Conservation (phyloP, 2,888 invertebrate genomes). For the Drosophila kambysellisi region DNA sequence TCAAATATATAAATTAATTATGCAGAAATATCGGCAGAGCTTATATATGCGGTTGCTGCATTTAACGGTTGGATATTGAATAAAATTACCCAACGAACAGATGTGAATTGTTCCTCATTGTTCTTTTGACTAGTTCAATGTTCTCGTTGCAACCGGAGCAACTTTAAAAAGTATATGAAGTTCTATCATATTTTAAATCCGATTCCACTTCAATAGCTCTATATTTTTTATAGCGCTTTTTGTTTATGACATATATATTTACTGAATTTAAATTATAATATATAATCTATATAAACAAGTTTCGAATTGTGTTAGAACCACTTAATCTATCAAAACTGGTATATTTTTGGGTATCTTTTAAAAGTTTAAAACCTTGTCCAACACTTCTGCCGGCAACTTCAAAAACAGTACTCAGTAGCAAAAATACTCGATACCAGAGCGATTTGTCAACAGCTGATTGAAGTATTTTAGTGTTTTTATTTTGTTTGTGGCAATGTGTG, state of each 20-base stretch:
- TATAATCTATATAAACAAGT: too few species aligned
- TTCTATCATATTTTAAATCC: neutral
- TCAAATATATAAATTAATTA: too few species aligned
- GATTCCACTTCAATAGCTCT: neutral
- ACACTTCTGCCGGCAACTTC: constrained; percentile 1
- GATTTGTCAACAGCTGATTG: constrained; percentile 33
- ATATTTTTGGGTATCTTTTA: neutral
- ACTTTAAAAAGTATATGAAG: neutral
- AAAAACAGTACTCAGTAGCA: neutral
- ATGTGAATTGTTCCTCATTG: neutral
- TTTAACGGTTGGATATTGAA: constrained; percentile 22
- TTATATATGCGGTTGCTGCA: constrained; percentile 48
- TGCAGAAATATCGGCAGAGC: too few species aligned
- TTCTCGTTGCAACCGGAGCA: neutral
- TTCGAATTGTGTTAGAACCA: neutral
- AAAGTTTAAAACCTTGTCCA: neutral
- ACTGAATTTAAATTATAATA: neutral
- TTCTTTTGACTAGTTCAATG: constrained; percentile 15
- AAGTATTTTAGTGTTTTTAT: constrained; percentile 3
- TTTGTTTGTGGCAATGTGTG: constrained; percentile 76
- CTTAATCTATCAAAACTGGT: neutral
- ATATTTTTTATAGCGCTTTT: neutral
- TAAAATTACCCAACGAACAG: constrained; percentile 3
- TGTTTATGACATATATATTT: neutral
- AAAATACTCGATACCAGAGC: constrained; percentile 37